These are phyloP conservation scores for Microplitis manilae DNA, from an alignment of 2,888 invertebrate species.

Conservation along the genomic window DNA sequence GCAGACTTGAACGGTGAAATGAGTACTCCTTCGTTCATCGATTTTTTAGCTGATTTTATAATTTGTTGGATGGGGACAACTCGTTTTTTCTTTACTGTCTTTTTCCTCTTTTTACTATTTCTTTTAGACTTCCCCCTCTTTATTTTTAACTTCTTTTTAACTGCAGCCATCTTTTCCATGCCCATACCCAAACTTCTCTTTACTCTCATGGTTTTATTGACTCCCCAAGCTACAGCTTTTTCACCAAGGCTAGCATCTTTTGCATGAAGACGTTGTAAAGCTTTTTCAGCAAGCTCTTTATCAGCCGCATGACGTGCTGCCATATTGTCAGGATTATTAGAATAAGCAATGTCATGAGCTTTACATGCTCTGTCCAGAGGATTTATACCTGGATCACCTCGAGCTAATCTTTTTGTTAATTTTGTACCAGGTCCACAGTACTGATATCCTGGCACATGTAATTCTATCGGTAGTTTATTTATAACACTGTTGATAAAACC, in stretches of 20 bases:
- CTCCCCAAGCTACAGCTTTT: slow-evolving; percentile 57
- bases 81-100: too few relatives aligned
- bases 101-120: too few relatives aligned
- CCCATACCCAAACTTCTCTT: too few relatives aligned
- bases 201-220: too few relatives aligned
- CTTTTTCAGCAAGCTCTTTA: slow-evolving; percentile 59
- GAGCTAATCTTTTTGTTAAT: too few relatives aligned
- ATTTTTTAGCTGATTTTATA: not conserved
- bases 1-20: slow-evolving; percentile 25
- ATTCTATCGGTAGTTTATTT: too few relatives aligned
- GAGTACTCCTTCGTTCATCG: slow-evolving; percentile 13
- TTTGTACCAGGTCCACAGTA: too few relatives aligned
- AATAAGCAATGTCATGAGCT: slow-evolving; percentile 53
- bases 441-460: too few relatives aligned
- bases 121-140: slow-evolving; percentile 45
- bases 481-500: too few relatives aligned
- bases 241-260: slow-evolving; percentile 55
- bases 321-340: slow-evolving; percentile 44
- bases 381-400: slow-evolving; percentile 30
- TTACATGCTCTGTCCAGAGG: slow-evolving; percentile 54
- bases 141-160: slow-evolving; percentile 59
- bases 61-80: not conserved
- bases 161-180: slow-evolving; percentile 47
- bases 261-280: slow-evolving; percentile 56
- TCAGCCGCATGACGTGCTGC: slow-evolving; percentile 61